Base-by-base conservation (phyloP, 1,140 invertebrate genomes). In the Sitophilus oryzae region DNA sequence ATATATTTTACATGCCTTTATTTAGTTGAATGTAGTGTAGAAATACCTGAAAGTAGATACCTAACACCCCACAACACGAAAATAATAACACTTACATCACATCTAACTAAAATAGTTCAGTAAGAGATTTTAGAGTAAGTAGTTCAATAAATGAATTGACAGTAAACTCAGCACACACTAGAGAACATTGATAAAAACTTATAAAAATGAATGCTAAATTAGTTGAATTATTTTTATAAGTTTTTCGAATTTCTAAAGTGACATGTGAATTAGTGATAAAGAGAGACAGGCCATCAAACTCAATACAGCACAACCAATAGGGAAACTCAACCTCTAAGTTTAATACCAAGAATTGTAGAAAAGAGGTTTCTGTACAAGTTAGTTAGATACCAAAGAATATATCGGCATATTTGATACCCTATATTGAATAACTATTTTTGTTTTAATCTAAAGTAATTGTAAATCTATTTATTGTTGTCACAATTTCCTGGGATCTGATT, bases 201-300 rank as follows among this genome's bases (percentile, higher is more conserved):
- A n/a, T n/a, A n/a, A n/a, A n/a, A n/a, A n/a, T n/a, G n/a, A n/a
- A n/a, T n/a, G n/a, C n/a, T n/a, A n/a, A n/a, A n/a, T n/a, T n/a
- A n/a, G n/a, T n/a, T n/a, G n/a, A n/a, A n/a, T n/a, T n/a, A n/a
- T n/a, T n/a, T n/a, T n/a, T n/a, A n/a, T n/a, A n/a, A n/a, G n/a
- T n/a, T n/a, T n/a, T n/a, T n/a, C n/a, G n/a, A n/a, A n/a, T n/a
- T n/a, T n/a, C n/a, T n/a, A n/a, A n/a, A n/a, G n/a, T n/a, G n/a
- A n/a, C n/a, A n/a, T n/a, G n/a, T n/a, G n/a, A n/a, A n/a, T n/a
- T n/a, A n/a, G n/a, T n/a, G n/a, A 30, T 30, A 50, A 35, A 49
- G 30, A 56, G 54, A 56, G 47, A 56, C 54, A 56, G 54, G 38
- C 54, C 54, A 56, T 30, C 46, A 56, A 49, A 56, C 38, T 22